A percentile compares a stretch with the other conserved stretches of the same genome.
phyloP scores from a whole-genome alignment of 2,113 vertebrate species.

The Pleuronectes platessa region DNA sequence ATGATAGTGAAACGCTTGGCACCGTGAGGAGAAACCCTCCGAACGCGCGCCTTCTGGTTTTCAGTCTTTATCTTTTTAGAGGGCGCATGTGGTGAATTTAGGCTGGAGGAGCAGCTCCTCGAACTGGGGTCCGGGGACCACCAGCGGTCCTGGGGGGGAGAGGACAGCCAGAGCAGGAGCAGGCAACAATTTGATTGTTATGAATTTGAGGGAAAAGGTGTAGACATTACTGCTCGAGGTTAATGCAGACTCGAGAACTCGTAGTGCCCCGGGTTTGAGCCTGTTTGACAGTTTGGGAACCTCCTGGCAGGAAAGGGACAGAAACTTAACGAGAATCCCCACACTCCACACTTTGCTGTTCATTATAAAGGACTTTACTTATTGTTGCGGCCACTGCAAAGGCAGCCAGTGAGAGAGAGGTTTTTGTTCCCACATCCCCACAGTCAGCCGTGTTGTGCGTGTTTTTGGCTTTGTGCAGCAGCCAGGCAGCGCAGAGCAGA shows the following conservation, averaged over 20 bases:
- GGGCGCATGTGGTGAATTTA: constrained; percentile 51
- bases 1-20: constrained; percentile 38
- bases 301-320: background rate
- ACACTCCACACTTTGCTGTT: background rate
- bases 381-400: background rate
- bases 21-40: background rate
- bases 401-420: background rate
- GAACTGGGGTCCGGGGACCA: constrained; percentile 43
- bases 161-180: constrained; percentile 11
- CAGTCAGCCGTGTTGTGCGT: constrained; percentile 47
- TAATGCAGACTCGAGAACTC: background rate
- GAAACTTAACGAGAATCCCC: too few species aligned
- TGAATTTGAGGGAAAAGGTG: background rate
- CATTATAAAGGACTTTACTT: background rate
- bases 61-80: constrained; percentile 3
- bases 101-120: constrained; percentile 37
- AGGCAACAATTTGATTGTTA: background rate
- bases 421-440: constrained; percentile 36
- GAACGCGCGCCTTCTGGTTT: constrained; percentile 2
- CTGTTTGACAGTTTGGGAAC: background rate
- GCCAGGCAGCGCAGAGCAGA: constrained; percentile 52
- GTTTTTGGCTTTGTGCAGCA: constrained; percentile 61
- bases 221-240: background rate
- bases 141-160: constrained; percentile 33
- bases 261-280: background rate